Conservation (phyloP, 1,140 invertebrate species). For the Zaprionus taronus region DNA sequence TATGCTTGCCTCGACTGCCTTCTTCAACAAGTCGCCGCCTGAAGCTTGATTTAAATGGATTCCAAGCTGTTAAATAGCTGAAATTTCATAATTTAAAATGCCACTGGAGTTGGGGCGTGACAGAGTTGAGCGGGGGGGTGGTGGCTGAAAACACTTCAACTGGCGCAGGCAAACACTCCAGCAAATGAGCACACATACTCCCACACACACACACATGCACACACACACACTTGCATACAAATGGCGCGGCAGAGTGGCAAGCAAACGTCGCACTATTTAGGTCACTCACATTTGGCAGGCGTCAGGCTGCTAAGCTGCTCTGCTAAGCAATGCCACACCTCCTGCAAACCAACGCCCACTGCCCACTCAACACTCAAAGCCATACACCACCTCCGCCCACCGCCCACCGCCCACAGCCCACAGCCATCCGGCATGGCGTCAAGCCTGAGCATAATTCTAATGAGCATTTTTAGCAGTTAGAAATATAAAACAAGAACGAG, state of each 20-base stretch:
- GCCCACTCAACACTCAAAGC: neutral
- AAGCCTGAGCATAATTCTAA: slow-evolving; percentile 60
- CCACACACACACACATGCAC: slow-evolving; percentile 12
- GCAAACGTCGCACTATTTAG: slow-evolving; percentile 75
- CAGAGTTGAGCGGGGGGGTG: neutral
- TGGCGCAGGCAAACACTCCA: slow-evolving; percentile 63
- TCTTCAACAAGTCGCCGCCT: slow-evolving; percentile 34
- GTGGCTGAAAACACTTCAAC: slow-evolving; percentile 47
- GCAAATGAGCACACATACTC: slow-evolving; percentile 62
- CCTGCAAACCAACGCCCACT: neutral
- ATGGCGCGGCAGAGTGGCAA: slow-evolving; percentile 50
- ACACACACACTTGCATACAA: neutral
- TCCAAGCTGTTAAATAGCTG: slow-evolving; percentile 72
- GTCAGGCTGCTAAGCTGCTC: slow-evolving; percentile 54
- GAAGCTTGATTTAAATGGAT: slow-evolving; percentile 72
- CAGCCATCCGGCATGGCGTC: slow-evolving; percentile 22
- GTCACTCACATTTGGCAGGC: slow-evolving; percentile 80
- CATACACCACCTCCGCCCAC: neutral
- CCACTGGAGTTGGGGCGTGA: slow-evolving; percentile 39
- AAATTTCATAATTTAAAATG: slow-evolving; percentile 76
- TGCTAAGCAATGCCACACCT: slow-evolving; percentile 21
- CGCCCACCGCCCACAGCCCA: neutral
- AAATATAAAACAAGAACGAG: neutral
- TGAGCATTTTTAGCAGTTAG: slow-evolving; percentile 59
- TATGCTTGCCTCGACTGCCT: slow-evolving; percentile 33